These are phyloP conservation scores for Psilopsiagon aurifrons DNA, from an alignment of 2,113 vertebrate genomes.

Conservation along the genomic window DNA sequence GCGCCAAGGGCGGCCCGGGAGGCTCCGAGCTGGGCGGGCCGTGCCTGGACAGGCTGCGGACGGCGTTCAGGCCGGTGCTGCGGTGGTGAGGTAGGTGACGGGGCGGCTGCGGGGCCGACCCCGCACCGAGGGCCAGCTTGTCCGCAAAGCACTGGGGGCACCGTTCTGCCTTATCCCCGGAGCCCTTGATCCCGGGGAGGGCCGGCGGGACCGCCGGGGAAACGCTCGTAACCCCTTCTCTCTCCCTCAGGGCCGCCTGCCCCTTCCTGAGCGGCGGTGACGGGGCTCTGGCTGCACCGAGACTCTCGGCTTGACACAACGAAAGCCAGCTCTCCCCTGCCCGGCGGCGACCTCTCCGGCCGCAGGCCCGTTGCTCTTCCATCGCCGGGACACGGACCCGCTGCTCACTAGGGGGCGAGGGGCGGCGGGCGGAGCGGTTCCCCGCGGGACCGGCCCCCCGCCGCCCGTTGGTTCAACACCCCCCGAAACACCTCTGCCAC, in stretches of 20 bases:
- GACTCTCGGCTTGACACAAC: neutral
- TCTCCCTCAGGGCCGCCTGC: conserved; percentile 64
- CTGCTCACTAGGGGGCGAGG: neutral
- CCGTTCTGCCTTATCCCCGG: neutral
- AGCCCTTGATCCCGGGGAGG: neutral
- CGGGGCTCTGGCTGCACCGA: neutral
- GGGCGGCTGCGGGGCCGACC: neutral
- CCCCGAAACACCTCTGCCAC: conserved; percentile 15
- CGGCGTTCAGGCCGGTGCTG: conserved; percentile 88
- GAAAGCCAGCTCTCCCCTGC: neutral
- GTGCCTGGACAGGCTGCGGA: conserved; percentile 79
- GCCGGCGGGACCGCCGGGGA: neutral
- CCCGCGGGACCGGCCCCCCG: neutral
- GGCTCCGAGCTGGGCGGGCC: conserved; percentile 69
- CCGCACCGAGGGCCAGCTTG: neutral
- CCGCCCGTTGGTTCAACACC: neutral
- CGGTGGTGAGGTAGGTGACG: conserved; percentile 86
- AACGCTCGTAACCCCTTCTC: conserved; percentile 46
- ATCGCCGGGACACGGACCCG: neutral
- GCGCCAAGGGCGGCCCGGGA: conserved; percentile 64
- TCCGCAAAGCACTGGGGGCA: neutral
- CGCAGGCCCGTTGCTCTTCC: neutral
- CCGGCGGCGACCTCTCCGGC: neutral
- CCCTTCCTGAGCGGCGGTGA: neutral
- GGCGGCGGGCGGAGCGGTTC: neutral